phyloP scores from a whole-genome alignment of 2,113 vertebrate species.

The Gambusia holbrooki region DNA sequence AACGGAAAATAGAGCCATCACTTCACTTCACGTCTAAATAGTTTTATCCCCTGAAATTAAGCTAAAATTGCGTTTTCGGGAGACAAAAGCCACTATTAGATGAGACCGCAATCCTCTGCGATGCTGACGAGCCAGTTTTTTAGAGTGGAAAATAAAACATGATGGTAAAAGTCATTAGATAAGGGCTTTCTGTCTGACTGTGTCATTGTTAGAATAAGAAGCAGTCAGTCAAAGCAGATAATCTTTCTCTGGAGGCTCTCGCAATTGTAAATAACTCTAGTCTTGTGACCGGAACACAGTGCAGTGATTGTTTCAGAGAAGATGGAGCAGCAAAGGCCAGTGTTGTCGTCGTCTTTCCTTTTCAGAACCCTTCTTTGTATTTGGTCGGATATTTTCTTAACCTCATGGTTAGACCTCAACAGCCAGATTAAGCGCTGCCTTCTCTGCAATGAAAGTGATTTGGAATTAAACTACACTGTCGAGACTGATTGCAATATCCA shows the following conservation, averaged over 20 bases:
- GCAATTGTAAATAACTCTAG: conserved; percentile 22
- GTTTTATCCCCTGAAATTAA: conserved; percentile 60
- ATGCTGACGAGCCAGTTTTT: conserved; percentile 67
- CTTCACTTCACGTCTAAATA: conserved; percentile 51
- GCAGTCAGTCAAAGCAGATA: conserved; percentile 37
- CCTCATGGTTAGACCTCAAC: not conserved
- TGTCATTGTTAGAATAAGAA: conserved; percentile 54
- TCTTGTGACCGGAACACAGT: conserved; percentile 7
- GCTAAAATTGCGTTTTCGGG: conserved; percentile 55
- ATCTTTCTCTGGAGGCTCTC: conserved; percentile 26
- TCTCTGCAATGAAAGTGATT: not conserved
- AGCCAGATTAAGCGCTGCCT: not conserved
- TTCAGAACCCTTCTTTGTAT: conserved; percentile 9
- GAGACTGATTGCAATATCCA: conserved; percentile 20
- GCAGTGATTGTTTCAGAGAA: conserved; percentile 22
- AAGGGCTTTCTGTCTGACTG: conserved; percentile 41
- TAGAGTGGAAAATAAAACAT: conserved; percentile 59
- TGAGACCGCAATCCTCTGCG: conserved; percentile 59
- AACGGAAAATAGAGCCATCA: conserved; percentile 36
- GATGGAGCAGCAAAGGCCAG: conserved; percentile 9
- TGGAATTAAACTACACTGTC: conserved; percentile 26
- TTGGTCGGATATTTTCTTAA: not conserved
- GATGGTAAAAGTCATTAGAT: conserved; percentile 67
- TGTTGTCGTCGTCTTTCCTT: conserved; percentile 26
- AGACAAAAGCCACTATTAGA: conserved; percentile 57